Evolutionary conservation across 2,797 vertebrate genomes (phyloP).

Genomic region (Lacerta agilis): DNA sequence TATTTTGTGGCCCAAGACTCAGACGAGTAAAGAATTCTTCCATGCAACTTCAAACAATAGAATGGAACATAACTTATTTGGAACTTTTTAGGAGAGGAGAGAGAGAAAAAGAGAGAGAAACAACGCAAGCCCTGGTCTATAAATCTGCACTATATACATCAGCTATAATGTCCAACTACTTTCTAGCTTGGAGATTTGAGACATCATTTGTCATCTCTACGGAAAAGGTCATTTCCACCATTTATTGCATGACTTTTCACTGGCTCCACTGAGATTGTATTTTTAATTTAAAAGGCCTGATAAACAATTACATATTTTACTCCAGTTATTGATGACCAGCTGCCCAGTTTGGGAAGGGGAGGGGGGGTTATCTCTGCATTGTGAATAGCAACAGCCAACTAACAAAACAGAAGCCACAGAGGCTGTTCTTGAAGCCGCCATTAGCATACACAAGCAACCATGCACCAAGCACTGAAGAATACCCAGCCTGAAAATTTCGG

Average conservation of each 20-base stretch:
- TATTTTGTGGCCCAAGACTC: background rate
- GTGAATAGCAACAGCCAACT: constrained; percentile 20
- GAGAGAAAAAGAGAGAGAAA: background rate
- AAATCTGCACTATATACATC: constrained; percentile 33
- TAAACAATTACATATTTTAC: constrained; percentile 66
- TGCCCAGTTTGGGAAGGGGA: background rate
- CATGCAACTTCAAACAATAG: background rate
- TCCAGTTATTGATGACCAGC: constrained; percentile 50
- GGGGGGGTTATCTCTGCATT: background rate
- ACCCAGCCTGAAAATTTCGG: constrained; percentile 55
- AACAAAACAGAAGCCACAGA: constrained; percentile 17
- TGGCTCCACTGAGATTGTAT: constrained; percentile 48
- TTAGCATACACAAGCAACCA: constrained; percentile 41
- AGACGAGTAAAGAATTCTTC: background rate
- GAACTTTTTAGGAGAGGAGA: background rate
- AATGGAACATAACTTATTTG: constrained; percentile 1
- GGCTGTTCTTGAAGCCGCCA: constrained; percentile 17
- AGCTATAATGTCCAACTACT: constrained; percentile 54
- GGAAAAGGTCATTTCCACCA: constrained; percentile 61
- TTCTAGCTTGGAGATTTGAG: constrained; percentile 55
- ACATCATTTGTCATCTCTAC: constrained; percentile 64
- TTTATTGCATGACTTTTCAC: constrained; percentile 50
- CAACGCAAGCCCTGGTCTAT: constrained; percentile 2
- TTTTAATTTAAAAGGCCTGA: constrained; percentile 67
- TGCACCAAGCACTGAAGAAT: constrained; percentile 57